phyloP scores from a whole-genome alignment of 2,797 vertebrate genomes.

The Limnodromus scolopaceus region DNA sequence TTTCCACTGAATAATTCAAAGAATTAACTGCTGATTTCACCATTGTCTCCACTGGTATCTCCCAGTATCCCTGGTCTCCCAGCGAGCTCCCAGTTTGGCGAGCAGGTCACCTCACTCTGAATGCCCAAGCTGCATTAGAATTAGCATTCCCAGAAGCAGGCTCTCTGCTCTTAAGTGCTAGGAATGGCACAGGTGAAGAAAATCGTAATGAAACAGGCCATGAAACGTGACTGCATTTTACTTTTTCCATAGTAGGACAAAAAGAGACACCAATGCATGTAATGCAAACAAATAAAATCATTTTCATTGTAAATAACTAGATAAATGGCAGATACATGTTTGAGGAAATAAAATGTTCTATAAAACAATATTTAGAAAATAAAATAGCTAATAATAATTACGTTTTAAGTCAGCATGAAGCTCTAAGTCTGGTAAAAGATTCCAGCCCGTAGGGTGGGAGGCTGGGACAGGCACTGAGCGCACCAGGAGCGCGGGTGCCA shows the following conservation, averaged over 20 bases:
- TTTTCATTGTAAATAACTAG: background rate
- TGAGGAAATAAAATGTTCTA: background rate
- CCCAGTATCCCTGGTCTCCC: background rate
- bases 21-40: background rate
- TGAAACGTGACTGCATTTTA: background rate
- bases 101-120: no score
- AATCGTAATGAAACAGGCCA: background rate
- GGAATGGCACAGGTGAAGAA: background rate
- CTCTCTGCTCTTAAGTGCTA: background rate
- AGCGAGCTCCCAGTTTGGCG: background rate
- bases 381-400: background rate
- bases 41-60: background rate
- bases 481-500: rapidly evolving
- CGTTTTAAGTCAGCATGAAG: background rate
- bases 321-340: background rate
- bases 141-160: background rate
- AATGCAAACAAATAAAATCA: background rate
- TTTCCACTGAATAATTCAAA: background rate
- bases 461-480: no score
- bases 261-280: background rate
- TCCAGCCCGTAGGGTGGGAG: rapidly evolving
- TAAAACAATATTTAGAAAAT: background rate
- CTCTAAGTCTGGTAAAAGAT: no score
- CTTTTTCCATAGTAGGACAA: background rate
- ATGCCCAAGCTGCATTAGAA: background rate